Evolutionary conservation across 2,113 vertebrate species (phyloP), one percentile per base, ranked within the genome.

Genomic region (Rhagologus leucostigma): DNA sequence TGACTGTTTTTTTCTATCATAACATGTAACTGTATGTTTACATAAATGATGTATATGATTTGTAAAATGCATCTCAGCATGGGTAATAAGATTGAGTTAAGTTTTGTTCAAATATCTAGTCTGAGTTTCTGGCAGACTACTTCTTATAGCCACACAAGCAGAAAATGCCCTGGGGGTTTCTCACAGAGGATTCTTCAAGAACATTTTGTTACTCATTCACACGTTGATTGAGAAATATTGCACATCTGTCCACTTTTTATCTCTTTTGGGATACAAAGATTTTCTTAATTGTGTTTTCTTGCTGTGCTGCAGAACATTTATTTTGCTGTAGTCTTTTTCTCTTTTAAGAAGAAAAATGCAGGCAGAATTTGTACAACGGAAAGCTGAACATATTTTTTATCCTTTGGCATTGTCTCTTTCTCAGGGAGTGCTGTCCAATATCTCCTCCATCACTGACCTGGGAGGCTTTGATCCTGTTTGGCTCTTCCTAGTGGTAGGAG

Each of bases 391-490:
- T 49, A 13, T 17, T 59, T 76, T 21, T 90, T 80, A 84, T 62
- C 32, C 27, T 21, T 87, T 92, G 85, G 13, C 32, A 20, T 89
- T 92, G 39, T 93, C 53, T 93, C 89, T 69, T 85, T 87, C 75
- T 79, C 69, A 99, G 99, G 99, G 99, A 23, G 99, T 99, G 76
- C 98, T 99, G 47, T 99, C 99, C 95, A 99, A 99, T 98, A 99
- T 99, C 97, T 99, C 99, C 4, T 99, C 99, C 90, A 99, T 99
- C 97, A 99, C 99, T 1, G 99, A 99, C 94, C 98, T 99, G 44
- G 99, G 99, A 19, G 99, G 99, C 59, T 99, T 99, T 59, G 99
- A 99, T 97, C 99, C 99, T 1, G 99, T 99, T 41, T 99, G 99
- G 99, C 98, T 99, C 56, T 99, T 99, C 97, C 97, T 99, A 4